Conservation (phyloP, 2,888 invertebrate genomes). For the Zaprionus bogoriensis region DNA sequence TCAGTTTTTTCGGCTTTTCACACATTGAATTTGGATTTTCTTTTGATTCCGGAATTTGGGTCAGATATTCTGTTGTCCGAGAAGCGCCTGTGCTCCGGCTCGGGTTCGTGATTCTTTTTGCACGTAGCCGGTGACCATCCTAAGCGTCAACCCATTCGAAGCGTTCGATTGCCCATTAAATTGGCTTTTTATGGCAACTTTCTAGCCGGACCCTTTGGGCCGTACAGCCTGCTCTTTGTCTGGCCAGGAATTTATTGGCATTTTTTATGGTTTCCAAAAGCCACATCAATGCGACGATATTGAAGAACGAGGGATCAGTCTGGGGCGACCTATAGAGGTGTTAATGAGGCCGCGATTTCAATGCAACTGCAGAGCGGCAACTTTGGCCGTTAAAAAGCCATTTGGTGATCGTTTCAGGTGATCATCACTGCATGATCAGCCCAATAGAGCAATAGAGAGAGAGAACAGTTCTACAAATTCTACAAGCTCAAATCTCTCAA, state of each 20-base stretch:
- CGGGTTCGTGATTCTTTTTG: neutral
- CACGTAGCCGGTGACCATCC: neutral
- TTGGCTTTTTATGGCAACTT: conserved; percentile 52
- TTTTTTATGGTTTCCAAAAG: conserved; percentile 47
- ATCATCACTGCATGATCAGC: conserved; percentile 12
- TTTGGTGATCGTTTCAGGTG: conserved; percentile 4
- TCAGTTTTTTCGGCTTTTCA: conserved; percentile 44
- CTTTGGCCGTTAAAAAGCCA: conserved; percentile 4
- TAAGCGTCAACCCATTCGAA: neutral
- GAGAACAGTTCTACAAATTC: too few species aligned
- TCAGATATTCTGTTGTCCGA: conserved; percentile 36
- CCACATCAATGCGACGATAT: conserved; percentile 6
- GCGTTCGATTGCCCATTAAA: conserved; percentile 23
- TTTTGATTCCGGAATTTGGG: conserved; percentile 55
- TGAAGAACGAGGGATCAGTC: neutral
- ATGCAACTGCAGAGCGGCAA: conserved; percentile 16
- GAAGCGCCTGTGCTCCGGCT: too few species aligned
- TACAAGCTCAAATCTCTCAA: neutral
- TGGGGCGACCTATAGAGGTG: conserved; percentile 37
- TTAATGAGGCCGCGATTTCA: conserved; percentile 43
- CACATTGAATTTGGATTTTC: conserved; percentile 51
- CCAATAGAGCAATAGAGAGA: neutral
- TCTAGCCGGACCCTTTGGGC: conserved; percentile 13
- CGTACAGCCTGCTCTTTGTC: conserved; percentile 23
- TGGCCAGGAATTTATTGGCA: conserved; percentile 54